Conservation (phyloP, 2,888 invertebrate species). For the Apamea monoglypha region DNA sequence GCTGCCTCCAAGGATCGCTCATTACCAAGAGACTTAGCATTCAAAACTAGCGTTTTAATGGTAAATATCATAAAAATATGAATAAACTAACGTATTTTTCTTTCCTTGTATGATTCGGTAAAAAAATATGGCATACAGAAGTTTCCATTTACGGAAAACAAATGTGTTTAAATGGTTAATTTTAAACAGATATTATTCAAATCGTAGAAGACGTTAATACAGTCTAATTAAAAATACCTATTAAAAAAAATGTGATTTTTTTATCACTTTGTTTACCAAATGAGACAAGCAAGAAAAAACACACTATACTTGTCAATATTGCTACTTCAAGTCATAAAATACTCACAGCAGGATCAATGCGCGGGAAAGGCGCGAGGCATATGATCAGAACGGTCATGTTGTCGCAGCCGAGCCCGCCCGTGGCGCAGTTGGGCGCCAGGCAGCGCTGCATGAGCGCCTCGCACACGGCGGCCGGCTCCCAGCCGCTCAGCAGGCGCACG, state of each 20-base stretch:
- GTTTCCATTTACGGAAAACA: not conserved
- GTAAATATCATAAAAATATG: not conserved
- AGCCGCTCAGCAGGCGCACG: conserved; percentile 93
- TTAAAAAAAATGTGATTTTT: not conserved
- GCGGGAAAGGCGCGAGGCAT: conserved; percentile 91
- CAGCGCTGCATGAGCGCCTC: conserved; percentile 98
- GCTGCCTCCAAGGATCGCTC: not conserved
- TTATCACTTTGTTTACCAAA: not conserved
- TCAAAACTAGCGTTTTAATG: not conserved
- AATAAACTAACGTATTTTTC: not conserved
- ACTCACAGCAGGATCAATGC: conserved; percentile 73
- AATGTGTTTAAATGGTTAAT: not conserved
- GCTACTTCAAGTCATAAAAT: not conserved
- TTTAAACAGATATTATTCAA: not conserved
- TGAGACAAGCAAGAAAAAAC: not conserved
- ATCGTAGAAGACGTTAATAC: not conserved
- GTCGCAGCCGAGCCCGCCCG: conserved; percentile 99
- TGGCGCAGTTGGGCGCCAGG: conserved; percentile 98
- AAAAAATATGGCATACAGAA: not conserved
- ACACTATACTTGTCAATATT: not conserved
- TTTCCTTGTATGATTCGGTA: not conserved
- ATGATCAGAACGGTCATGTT: conserved; percentile 99
- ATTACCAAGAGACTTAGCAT: not conserved
- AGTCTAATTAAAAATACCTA: no score
- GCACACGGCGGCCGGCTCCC: conserved; percentile 98